These are phyloP conservation scores for Parochlus steinenii DNA, from an alignment of 2,888 invertebrate species.

Conservation along the genomic window DNA sequence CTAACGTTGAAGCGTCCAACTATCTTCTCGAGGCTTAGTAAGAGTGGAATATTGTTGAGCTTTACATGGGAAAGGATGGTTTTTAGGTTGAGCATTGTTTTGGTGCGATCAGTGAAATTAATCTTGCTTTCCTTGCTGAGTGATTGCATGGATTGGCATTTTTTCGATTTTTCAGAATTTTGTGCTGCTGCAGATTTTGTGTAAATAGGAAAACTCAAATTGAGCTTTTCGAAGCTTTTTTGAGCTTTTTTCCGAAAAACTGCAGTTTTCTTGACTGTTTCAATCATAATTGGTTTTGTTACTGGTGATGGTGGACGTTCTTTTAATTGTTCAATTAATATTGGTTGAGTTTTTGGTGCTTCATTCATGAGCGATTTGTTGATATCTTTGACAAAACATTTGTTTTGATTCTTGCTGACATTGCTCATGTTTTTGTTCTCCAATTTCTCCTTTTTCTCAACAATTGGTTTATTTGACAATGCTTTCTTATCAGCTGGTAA, in stretches of 20 bases:
- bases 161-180: no score
- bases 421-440: constrained; percentile 5
- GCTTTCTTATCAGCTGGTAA: background rate
- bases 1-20: constrained; percentile 5
- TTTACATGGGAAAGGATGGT: constrained; percentile 3
- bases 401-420: constrained; percentile 9
- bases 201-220: no score
- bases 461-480: constrained; percentile 1
- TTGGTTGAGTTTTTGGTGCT: background rate
- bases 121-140: no score
- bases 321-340: no score
- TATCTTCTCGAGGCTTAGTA: constrained; percentile 5
- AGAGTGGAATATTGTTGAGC: background rate
- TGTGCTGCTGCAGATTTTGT: no score
- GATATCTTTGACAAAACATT: constrained; percentile 9
- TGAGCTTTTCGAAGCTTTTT: no score
- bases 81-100: background rate
- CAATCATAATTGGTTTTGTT: no score
- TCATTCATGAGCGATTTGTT: constrained; percentile 5
- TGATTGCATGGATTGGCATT: no score
- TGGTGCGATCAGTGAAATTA: no score
- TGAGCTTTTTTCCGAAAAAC: no score
- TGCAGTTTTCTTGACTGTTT: background rate
- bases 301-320: no score
- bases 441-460: background rate